Base-by-base conservation (phyloP, 1,140 invertebrate species). In the Temnothorax longispinosus region DNA sequence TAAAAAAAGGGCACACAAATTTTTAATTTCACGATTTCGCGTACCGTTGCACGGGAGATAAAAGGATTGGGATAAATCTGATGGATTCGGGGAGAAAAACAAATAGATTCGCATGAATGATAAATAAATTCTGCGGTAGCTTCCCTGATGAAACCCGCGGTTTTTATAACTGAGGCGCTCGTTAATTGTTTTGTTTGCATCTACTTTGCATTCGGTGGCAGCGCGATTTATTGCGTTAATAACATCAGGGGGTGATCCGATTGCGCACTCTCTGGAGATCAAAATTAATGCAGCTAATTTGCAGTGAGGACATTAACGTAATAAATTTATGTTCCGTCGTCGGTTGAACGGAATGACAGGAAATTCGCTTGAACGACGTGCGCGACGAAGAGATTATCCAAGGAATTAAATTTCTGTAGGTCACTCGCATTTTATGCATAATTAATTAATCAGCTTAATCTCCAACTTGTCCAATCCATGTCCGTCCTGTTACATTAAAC, bases 131-230 rank as follows among this genome's bases (percentile, higher is more conserved):
- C 44, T 56, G 56, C 67, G 41, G 41, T 18, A 27, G 80, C 13
- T 32, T 35, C 13, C 7, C 27, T 32, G 32, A 50, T 32, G 69
- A 75, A 84, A 75, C 3, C 18, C 54, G 15, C 18, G 56, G 54
- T 74, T 84, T 84, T 84, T 84, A 41, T 18, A 84, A 84, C 69
- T 71, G 67, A 74, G 80, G 54, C 54, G 41, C 41, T 84, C 69
- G 54, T 84, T 75, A 84, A 84, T 75, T 84, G 80, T 84, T 84
- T 84, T 84, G 69, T 84, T 84, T 84, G 80, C 80, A 84, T 84
- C 80, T 75, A 47, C 69, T 84, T 84, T 84, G 80, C 80, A 84
- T 84, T 75, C 41, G 69, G 80, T 60, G 44, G 69, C 56, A 41
- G 27, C 54, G 41, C 80, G 54, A 84, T 84, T 84, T 84, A 84